A percentile compares a stretch with the other conserved stretches of the same genome.
phyloP scores from a whole-genome alignment of 2,888 invertebrate species.

The Axea sp. region DNA sequence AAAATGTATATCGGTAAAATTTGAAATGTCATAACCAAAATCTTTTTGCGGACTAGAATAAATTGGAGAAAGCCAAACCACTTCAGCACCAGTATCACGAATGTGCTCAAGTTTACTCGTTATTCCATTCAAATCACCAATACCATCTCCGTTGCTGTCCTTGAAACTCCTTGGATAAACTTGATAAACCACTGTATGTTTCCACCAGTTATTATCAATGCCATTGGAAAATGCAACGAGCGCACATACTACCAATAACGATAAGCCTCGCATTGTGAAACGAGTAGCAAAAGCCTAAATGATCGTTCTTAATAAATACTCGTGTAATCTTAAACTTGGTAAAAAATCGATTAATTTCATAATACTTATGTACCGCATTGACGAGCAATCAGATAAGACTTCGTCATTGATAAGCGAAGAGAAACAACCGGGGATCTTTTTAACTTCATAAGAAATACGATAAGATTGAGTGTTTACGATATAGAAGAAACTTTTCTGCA shows the following conservation, averaged over 20 bases:
- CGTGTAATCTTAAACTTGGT: background rate
- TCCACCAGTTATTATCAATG: conserved; percentile 88
- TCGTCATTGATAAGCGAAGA: conserved; percentile 5
- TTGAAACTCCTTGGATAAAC: conserved; percentile 92
- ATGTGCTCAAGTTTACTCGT: conserved; percentile 81
- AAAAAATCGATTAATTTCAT: conserved; percentile 8
- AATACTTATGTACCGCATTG: background rate
- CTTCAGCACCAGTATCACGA: conserved; percentile 82
- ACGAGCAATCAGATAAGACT: background rate
- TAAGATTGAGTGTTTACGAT: conserved; percentile 31
- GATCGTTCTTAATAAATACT: conserved; percentile 21
- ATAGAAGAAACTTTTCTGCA: conserved; percentile 4
- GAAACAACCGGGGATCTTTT: conserved; percentile 14
- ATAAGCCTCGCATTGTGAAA: conserved; percentile 33
- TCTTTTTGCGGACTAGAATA: conserved; percentile 85
- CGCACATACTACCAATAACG: conserved; percentile 20
- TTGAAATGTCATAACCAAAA: conserved; percentile 84
- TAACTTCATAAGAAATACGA: conserved; percentile 10
- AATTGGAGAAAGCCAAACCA: conserved; percentile 87
- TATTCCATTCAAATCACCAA: conserved; percentile 63
- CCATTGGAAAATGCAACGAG: conserved; percentile 2
- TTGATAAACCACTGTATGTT: conserved; percentile 90
- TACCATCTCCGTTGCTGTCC: conserved; percentile 84
- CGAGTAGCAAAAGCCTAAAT: background rate
- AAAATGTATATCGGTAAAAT: conserved; percentile 82